Conservation (phyloP, 2,888 invertebrate species). For the Phrixothrix hirtus region DNA sequence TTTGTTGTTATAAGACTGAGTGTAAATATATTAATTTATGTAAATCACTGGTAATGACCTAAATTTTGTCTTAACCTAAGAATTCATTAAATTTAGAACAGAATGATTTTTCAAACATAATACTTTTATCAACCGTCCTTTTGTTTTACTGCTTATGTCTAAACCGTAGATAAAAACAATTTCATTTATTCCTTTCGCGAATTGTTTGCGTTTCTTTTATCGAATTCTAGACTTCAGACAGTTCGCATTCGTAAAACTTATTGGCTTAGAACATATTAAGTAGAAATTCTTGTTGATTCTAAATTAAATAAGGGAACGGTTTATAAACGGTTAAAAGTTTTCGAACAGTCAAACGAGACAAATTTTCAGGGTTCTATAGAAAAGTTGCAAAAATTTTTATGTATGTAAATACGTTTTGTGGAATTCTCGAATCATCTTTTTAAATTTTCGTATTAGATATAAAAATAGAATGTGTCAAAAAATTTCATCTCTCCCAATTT, state of each 20-base stretch:
- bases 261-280: conserved; percentile 11
- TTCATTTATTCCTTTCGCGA: neutral
- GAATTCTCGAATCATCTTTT: no score
- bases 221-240: neutral
- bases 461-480: conserved; percentile 26
- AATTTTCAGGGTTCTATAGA: conserved; percentile 6
- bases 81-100: no score
- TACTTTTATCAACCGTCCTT: no score
- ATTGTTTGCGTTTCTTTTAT: neutral
- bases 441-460: conserved; percentile 25
- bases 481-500: conserved; percentile 24
- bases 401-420: neutral
- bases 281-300: conserved; percentile 16
- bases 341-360: neutral
- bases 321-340: conserved; percentile 10
- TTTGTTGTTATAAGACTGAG: no score
- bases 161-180: conserved; percentile 2
- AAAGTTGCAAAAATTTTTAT: conserved; percentile 15
- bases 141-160: no score
- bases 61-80: no score
- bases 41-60: no score
- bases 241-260: neutral
- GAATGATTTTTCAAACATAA: no score
- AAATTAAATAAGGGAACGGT: conserved; percentile 19
- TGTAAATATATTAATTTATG: no score